Evolutionary conservation across 1,140 invertebrate genomes (phyloP), one percentile per base, ranked within the genome.

Genomic region (Aethina tumida): DNA sequence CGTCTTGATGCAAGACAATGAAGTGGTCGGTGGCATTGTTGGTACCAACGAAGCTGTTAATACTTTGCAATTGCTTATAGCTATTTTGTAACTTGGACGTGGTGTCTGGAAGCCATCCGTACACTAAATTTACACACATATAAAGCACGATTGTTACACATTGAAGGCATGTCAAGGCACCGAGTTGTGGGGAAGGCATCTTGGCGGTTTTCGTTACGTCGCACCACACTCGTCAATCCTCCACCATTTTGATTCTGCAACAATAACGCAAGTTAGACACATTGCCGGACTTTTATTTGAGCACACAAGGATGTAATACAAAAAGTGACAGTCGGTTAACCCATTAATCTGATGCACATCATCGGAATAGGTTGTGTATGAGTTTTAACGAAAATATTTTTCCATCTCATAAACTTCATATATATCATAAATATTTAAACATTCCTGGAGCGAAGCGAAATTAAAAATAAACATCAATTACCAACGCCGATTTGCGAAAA

Each of bases 1-100:
- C 62, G 48, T 69, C 62, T 56, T 68, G 62, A 56, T 67, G 57
- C 55, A 70, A 62, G 53, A 70, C 60, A 53, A 67, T 66, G 53
- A 68, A 70, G 49, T 66, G 65, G 47, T 69, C 67, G 33, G 64
- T 41, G 33, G 32, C 38, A 5, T 51, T 45, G 3, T 39, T 33
- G 40, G 60, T 60, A 14, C 58, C 55, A 14, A 42, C 45, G 48
- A 62, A 62, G 21, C 39, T 45, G 8, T 53, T 49, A 27, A 55
- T 54, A 28, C 46, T 58, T 19, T 35, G 43, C 19, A 59, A 43
- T 45, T 56, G 47, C 22, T 51, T 55, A 12, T 50, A 43, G 25
- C 45, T 48, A 39, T 55, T 61, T 12, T 51, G 33, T 20, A 62
- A 31, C 48, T 58, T 60, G 41, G 57, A 49, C 26, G 45, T 52